These are phyloP conservation scores for Dryomyza anilis DNA, from an alignment of 2,888 invertebrate genomes.

Conservation along the genomic window DNA sequence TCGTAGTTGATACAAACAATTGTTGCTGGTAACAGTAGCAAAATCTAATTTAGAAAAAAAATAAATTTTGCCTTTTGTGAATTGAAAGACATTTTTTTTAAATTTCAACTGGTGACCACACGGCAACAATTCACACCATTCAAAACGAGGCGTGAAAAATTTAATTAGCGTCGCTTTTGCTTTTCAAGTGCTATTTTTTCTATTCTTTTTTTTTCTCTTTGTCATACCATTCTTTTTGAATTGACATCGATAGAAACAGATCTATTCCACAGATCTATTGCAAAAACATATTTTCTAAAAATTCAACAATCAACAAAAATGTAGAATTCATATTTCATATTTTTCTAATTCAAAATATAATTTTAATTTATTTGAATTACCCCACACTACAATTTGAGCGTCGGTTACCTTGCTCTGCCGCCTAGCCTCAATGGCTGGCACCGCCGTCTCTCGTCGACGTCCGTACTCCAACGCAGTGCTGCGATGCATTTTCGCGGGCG, in stretches of 20 bases:
- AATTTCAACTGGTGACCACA: too few relatives aligned
- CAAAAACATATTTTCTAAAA: background rate
- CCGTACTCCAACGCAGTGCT: constrained; percentile 63
- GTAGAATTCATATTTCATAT: background rate
- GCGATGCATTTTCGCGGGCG: constrained; percentile 65
- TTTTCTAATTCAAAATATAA: background rate
- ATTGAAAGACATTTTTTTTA: too few relatives aligned
- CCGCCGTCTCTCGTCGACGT: constrained; percentile 26
- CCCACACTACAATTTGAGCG: background rate
- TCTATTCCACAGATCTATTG: too few relatives aligned
- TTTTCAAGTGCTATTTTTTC: background rate
- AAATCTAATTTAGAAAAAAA: too few relatives aligned
- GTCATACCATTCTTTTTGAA: too few relatives aligned
- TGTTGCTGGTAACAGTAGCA: too few relatives aligned
- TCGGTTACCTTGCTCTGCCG: constrained; percentile 7
- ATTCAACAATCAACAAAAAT: background rate
- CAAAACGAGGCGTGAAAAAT: constrained; percentile 4
- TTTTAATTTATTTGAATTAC: background rate
- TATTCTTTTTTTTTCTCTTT: background rate
- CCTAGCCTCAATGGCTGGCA: constrained; percentile 13
- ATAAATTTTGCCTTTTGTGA: too few relatives aligned
- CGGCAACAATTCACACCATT: too few relatives aligned
- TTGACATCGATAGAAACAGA: too few relatives aligned
- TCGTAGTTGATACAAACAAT: too few relatives aligned
- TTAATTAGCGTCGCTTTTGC: constrained; percentile 17